Percentiles rank a stretch among this genome's conserved stretches.
These are phyloP conservation scores for Atherix ibis DNA, from an alignment of 2,888 invertebrate genomes.

Conservation along the genomic window DNA sequence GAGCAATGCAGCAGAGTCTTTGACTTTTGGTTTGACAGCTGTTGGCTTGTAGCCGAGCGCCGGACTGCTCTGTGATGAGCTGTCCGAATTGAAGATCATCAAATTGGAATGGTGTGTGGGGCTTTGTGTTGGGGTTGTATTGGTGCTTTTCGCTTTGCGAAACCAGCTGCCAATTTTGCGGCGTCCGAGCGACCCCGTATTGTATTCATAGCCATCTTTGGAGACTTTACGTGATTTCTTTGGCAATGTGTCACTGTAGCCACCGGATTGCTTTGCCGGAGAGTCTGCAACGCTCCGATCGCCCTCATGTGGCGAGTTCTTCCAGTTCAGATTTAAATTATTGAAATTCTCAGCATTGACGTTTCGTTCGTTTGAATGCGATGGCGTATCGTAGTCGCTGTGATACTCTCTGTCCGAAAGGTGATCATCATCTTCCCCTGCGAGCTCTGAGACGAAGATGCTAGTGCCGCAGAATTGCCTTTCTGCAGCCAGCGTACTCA, in stretches of 20 bases:
- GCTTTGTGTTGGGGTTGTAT: slow-evolving; percentile 32
- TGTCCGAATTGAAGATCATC: slow-evolving; percentile 15
- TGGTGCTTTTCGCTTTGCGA: slow-evolving; percentile 30
- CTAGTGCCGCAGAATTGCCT: slow-evolving; percentile 33
- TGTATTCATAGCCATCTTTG: slow-evolving; percentile 17
- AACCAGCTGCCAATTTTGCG: slow-evolving; percentile 32
- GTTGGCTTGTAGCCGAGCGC: slow-evolving; percentile 11
- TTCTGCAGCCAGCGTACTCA: slow-evolving; percentile 47
- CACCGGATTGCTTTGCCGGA: slow-evolving; percentile 21
- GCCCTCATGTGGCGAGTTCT: slow-evolving; percentile 8
- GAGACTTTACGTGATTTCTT: slow-evolving; percentile 21
- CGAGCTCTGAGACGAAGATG: slow-evolving; percentile 27
- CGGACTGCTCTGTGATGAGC: slow-evolving; percentile 16
- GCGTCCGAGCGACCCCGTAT: slow-evolving; percentile 29
- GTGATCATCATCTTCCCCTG: slow-evolving; percentile 24
- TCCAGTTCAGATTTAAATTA: slow-evolving; percentile 12
- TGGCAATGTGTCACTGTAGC: slow-evolving; percentile 26
- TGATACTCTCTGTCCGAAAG: slow-evolving; percentile 27
- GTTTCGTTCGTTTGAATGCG: slow-evolving; percentile 9
- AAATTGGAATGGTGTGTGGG: slow-evolving; percentile 27
- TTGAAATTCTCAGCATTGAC: slow-evolving; percentile 7
- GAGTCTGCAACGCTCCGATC: slow-evolving; percentile 25
- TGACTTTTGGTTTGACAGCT: slow-evolving; percentile 7
- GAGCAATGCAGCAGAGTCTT: slow-evolving; percentile 3
- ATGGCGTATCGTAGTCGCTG: slow-evolving; percentile 25